Evolutionary conservation across 2,797 vertebrate species (phyloP).

Genomic region (Sarcophilus harrisii): DNA sequence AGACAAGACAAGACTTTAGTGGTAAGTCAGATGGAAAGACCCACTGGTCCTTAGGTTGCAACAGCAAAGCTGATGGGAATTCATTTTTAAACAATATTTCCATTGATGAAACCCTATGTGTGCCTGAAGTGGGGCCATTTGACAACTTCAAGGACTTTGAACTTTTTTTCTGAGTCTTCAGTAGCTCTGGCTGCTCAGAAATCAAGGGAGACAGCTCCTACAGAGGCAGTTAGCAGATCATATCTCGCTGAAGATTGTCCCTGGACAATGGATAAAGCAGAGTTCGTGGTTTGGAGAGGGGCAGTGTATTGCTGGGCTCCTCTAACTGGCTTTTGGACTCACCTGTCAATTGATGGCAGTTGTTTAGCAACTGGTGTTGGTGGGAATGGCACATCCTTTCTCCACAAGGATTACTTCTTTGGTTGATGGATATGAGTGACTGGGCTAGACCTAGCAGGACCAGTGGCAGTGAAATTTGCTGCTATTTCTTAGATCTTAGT

Average conservation of each 20-base stretch:
- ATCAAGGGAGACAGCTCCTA: background rate
- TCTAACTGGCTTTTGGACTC: background rate
- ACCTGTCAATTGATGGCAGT: background rate
- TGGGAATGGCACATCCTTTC: background rate
- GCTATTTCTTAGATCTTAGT: background rate
- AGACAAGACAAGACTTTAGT: background rate
- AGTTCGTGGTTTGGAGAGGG: background rate
- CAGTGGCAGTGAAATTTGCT: background rate
- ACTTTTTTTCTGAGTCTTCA: background rate
- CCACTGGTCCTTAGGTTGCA: background rate
- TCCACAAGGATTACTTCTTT: background rate
- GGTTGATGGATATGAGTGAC: background rate
- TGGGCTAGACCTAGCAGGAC: background rate
- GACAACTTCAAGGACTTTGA: background rate
- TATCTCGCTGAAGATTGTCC: background rate
- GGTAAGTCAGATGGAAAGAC: background rate
- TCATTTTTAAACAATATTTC: background rate
- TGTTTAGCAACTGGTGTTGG: background rate
- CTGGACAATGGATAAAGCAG: background rate
- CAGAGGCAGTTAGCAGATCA: background rate
- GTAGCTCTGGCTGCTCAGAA: background rate
- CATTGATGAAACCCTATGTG: background rate
- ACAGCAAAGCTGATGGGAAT: background rate
- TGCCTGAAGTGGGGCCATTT: background rate
- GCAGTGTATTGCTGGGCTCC: background rate